These are phyloP conservation scores for Amblyteles armatorius DNA, from an alignment of 2,888 invertebrate species.

Conservation along the genomic window DNA sequence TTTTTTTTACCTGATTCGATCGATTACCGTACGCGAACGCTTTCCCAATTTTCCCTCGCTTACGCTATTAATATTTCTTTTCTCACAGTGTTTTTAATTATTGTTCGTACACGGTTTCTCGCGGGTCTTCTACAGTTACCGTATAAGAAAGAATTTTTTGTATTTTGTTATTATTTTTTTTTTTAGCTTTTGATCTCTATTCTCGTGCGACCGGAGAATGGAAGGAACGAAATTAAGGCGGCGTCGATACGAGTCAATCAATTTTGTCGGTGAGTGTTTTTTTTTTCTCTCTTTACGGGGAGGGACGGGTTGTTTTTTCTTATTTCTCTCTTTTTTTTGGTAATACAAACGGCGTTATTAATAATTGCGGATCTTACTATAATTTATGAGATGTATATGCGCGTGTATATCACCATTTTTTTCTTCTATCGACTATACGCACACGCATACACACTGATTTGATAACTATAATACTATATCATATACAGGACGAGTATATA, in stretches of 20 bases:
- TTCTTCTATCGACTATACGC: constrained; percentile 30
- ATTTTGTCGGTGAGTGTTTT: constrained; percentile 18
- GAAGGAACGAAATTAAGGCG: constrained; percentile 63
- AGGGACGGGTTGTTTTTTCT: constrained; percentile 16
- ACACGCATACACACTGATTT: constrained; percentile 50
- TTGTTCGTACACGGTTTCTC: constrained; percentile 57
- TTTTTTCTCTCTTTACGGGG: not conserved
- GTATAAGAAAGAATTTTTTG: not conserved
- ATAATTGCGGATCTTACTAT: constrained; percentile 52
- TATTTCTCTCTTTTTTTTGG: constrained; percentile 6
- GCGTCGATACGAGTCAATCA: constrained; percentile 43
- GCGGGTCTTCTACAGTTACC: not conserved
- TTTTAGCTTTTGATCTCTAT: constrained; percentile 14
- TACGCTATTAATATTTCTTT: not conserved
- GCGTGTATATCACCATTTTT: constrained; percentile 48
- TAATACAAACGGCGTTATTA: constrained; percentile 52
- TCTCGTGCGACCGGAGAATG: constrained; percentile 49
- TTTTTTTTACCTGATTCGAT: constrained; percentile 25
- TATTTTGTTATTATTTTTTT: no score
- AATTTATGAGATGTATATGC: constrained; percentile 42
- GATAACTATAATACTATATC: constrained; percentile 62
- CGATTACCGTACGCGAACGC: constrained; percentile 37
- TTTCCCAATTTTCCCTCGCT: constrained; percentile 1
- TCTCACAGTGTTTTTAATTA: constrained; percentile 35
- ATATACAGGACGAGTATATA: constrained; percentile 64